Base-by-base conservation (phyloP, 2,113 vertebrate species). In the Telmatochromis sp. region DNA sequence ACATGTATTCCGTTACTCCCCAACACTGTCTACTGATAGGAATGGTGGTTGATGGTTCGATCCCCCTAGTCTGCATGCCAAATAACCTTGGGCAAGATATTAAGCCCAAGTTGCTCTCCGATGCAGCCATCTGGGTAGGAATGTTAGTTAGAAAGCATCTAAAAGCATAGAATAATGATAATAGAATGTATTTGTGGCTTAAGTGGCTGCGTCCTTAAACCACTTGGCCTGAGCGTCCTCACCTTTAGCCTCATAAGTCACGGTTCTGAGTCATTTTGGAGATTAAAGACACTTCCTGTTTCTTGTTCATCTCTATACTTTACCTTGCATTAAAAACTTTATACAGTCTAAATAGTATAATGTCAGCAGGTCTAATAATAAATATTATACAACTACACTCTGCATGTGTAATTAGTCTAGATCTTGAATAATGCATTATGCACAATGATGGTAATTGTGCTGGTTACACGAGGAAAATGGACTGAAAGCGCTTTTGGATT, bases 391-490 rank as follows among this genome's bases (percentile, higher is more conserved):
- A 55, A 28, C 14, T 15, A 54, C 31, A 57, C 31, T 23, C 49
- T 60, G 68, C 60, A 35, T 79, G 57, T 45, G 75, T 89, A 63
- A 92, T 78, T 82, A 80, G 79, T 17, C 53, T 9, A 12, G 13
- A 23, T 37, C 15, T 5, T 83, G 23, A 57, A 75, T 57, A 89
- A 92, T 53, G 37, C 80, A 80, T 87, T 3, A 21, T 55, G 82
- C 83, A 81, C 73, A 68, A 84, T 31, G 70, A 54, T 33, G 2
- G 79, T 83, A 89, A 92, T 89, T 90, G 80, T 45, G 47, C 37
- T 31, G 6, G 35, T 83, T 68, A 73, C 35, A 14, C 4, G 6
- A 83, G 83, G 55, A 85, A 87, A 60, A 42, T 51, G 70, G 31
- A 53, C 31, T 54, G 14, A 89, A 89, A 83, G 40, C 23, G 26